Base-by-base conservation (phyloP, 1,140 invertebrate genomes). In the Bombus picipes region DNA sequence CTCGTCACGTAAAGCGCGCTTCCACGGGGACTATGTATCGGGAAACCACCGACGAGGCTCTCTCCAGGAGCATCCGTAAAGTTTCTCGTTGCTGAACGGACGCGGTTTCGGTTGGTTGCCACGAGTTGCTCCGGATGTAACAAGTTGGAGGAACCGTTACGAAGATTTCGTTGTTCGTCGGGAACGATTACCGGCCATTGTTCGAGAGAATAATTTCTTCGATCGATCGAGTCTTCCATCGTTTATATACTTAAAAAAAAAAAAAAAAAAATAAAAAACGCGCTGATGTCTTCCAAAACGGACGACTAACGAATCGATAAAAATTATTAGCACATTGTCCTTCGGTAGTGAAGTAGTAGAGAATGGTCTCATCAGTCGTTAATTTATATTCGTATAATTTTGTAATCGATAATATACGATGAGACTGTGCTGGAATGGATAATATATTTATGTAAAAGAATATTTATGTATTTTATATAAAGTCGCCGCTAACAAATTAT, bases 1-100 rank as follows among this genome's bases (percentile, higher is more conserved):
- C 73, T 53, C 68, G 87, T 86, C 83, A 53, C 83, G 78, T 86
- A 57, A 88, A 86, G 47, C 53, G 25, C 37, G 53, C 72, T 82
- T 82, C 59, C 79, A 18, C 47, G 68, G 32, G 32, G 68, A 43
- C 39, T 41, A 37, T 73, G 83, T 32, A 80, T 72, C 41, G 39
- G 53, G 68, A 65, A 85, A 85, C 53, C 68, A 71, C 32, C 39
- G 15, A 22, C 39, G 77, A 12, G 37, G 22, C 28, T 34, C 53
- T 34, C 47, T 1, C n/a, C 18, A 32, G 15, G 2, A 28, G 72
- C 15, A 34, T 9, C n/a, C 13, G 41, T 43, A 6, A 62, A 73
- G 22, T 62, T 73, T 22, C n/a, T 47, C 70, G 41, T 32, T n/a
- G 39, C 10, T 43, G 28, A n/a, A 73, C 22, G 8, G 2, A 32